These are phyloP conservation scores for Melanophora roralis DNA, from an alignment of 2,888 invertebrate genomes.

Conservation along the genomic window DNA sequence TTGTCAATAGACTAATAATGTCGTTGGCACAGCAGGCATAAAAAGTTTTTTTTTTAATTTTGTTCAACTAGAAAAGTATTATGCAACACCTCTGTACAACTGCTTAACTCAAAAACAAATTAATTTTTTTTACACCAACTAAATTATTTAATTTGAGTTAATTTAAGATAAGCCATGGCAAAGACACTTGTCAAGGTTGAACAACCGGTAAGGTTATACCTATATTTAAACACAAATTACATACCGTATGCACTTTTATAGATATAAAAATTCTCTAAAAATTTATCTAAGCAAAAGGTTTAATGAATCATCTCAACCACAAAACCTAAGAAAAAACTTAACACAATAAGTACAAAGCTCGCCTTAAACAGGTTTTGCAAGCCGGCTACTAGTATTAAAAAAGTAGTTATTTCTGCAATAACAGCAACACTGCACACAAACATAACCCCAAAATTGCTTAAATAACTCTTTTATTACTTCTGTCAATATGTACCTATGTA, in stretches of 20 bases:
- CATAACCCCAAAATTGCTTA: background rate
- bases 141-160: background rate
- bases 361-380: slow-evolving; percentile 20
- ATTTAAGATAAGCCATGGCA: slow-evolving; percentile 14
- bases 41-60: background rate
- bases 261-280: no score
- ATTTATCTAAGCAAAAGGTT: no score
- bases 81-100: slow-evolving; percentile 29
- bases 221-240: no score
- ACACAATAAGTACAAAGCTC: no score
- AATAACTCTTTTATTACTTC: background rate
- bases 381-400: slow-evolving; percentile 63
- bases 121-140: background rate
- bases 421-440: slow-evolving; percentile 12
- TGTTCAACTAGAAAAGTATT: background rate
- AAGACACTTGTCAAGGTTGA: slow-evolving; percentile 45
- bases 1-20: no score
- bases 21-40: background rate
- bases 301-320: slow-evolving; percentile 14
- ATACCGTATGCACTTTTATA: no score
- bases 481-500: background rate
- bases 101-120: background rate
- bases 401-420: background rate
- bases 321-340: background rate
- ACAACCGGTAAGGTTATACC: slow-evolving; percentile 7